Evolutionary conservation across 1,140 invertebrate genomes (phyloP).

Genomic region (Orius insidiosus): DNA sequence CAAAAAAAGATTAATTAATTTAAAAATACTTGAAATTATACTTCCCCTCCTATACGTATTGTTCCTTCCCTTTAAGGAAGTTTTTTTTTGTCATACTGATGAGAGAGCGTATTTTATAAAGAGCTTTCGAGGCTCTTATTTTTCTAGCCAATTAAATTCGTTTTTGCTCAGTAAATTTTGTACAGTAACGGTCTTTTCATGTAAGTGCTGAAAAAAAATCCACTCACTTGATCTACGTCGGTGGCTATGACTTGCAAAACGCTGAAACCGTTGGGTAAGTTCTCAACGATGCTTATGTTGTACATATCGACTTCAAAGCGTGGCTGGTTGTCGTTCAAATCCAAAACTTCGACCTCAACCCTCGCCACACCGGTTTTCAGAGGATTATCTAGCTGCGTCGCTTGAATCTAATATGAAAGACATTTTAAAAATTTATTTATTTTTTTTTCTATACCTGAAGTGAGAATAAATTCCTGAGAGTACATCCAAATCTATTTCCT

Average conservation of each 20-base stretch:
- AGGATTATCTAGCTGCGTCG: constrained; percentile 55
- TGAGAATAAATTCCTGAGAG: constrained; percentile 50
- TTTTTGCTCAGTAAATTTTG: not conserved
- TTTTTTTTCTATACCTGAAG: constrained; percentile 35
- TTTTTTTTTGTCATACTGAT: too few species aligned
- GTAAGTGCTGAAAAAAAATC: not conserved
- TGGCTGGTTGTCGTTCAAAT: constrained; percentile 68
- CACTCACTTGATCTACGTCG: constrained; percentile 47
- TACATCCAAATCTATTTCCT: constrained; percentile 60
- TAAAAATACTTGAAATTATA: too few species aligned
- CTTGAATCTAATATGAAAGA: constrained; percentile 36
- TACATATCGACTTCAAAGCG: constrained; percentile 76
- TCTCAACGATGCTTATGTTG: constrained; percentile 81
- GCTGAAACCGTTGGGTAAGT: constrained; percentile 67
- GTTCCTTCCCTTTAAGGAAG: too few species aligned
- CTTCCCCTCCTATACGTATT: too few species aligned
- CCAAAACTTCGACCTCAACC: constrained; percentile 59
- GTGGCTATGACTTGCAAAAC: constrained; percentile 62
- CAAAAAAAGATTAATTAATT: too few species aligned
- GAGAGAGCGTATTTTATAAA: not conserved
- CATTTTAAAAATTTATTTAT: not conserved
- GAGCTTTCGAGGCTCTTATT: not conserved
- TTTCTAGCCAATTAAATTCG: not conserved
- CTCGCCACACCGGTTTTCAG: constrained; percentile 51
- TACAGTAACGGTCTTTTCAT: not conserved